Evolutionary conservation across 2,888 invertebrate genomes (phyloP).

Genomic region (Clanis bilineata): DNA sequence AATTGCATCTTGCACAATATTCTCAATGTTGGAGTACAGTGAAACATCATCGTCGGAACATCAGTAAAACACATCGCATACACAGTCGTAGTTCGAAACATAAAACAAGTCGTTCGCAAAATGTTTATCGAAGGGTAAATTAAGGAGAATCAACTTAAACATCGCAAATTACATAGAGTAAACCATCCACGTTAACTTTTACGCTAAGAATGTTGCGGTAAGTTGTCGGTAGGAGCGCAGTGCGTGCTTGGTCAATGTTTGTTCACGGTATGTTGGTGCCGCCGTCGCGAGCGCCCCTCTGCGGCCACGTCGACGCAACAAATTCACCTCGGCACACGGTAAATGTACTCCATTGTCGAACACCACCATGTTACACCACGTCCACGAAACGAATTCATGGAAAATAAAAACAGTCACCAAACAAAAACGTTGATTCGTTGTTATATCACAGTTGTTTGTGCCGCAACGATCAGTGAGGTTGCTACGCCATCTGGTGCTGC

Average conservation of each 20-base stretch:
- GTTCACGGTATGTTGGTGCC: slow-evolving; percentile 65
- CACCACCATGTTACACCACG: slow-evolving; percentile 39
- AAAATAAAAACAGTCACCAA: slow-evolving; percentile 21
- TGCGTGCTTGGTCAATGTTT: slow-evolving; percentile 75
- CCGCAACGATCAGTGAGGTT: slow-evolving; percentile 3
- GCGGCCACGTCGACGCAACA: slow-evolving; percentile 50
- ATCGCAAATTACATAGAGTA: slow-evolving; percentile 81
- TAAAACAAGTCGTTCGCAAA: slow-evolving; percentile 63
- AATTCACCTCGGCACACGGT: slow-evolving; percentile 29
- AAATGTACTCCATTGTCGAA: slow-evolving; percentile 45
- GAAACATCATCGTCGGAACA: slow-evolving; percentile 49
- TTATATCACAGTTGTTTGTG: neutral
- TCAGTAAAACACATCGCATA: slow-evolving; percentile 57
- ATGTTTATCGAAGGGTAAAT: slow-evolving; percentile 55
- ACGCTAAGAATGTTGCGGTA: slow-evolving; percentile 81
- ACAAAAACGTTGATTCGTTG: neutral
- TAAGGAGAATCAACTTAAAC: slow-evolving; percentile 62
- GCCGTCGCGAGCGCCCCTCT: slow-evolving; percentile 54
- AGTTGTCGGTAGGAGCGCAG: slow-evolving; percentile 66
- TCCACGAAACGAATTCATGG: slow-evolving; percentile 26
- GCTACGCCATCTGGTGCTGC: slow-evolving; percentile 38
- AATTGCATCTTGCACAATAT: slow-evolving; percentile 59
- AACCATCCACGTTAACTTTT: slow-evolving; percentile 81
- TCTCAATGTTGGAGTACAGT: slow-evolving; percentile 48
- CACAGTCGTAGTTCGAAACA: slow-evolving; percentile 60